Percentiles rank a stretch among this genome's conserved stretches.
phyloP scores from a whole-genome alignment of 92 coral and sea anemone species.

The Epizoanthus fatuus region DNA sequence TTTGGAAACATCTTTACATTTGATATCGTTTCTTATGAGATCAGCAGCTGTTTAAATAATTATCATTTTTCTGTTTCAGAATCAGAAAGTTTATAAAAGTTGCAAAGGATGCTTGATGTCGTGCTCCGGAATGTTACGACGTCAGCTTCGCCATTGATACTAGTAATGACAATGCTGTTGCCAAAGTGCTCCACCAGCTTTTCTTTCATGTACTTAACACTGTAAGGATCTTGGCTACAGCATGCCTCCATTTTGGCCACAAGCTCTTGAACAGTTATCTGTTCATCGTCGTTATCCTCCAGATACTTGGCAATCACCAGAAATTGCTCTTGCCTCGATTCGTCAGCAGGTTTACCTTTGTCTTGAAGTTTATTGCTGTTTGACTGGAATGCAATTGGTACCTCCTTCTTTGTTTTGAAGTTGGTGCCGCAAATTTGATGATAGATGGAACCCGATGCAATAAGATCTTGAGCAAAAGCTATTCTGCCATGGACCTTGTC shows the following conservation, averaged over 20 bases:
- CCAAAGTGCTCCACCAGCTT: too few relatives aligned
- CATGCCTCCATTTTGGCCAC: too few relatives aligned
- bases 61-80: constrained; percentile 10
- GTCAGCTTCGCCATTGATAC: constrained; percentile 10
- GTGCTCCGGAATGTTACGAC: constrained; percentile 41
- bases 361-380: too few relatives aligned
- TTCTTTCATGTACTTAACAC: too few relatives aligned
- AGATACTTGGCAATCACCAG: too few relatives aligned
- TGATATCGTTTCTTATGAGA: constrained; percentile 38
- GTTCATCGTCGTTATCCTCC: too few relatives aligned
- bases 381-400: too few relatives aligned
- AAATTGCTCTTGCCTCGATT: too few relatives aligned
- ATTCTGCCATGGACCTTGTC: not conserved
- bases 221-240: too few relatives aligned
- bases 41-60: constrained; percentile 31
- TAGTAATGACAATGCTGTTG: not conserved
- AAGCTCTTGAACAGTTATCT: too few relatives aligned
- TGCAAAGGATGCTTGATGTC: constrained; percentile 6
- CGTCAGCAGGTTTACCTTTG: too few relatives aligned
- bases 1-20: not conserved
- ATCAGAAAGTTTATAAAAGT: constrained; percentile 23
- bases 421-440: constrained; percentile 25
- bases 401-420: not conserved
- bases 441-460: constrained; percentile 15
- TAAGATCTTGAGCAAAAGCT: constrained; percentile 15